phyloP scores from a whole-genome alignment of 2,888 invertebrate species.

The Poecilus cupreus region DNA sequence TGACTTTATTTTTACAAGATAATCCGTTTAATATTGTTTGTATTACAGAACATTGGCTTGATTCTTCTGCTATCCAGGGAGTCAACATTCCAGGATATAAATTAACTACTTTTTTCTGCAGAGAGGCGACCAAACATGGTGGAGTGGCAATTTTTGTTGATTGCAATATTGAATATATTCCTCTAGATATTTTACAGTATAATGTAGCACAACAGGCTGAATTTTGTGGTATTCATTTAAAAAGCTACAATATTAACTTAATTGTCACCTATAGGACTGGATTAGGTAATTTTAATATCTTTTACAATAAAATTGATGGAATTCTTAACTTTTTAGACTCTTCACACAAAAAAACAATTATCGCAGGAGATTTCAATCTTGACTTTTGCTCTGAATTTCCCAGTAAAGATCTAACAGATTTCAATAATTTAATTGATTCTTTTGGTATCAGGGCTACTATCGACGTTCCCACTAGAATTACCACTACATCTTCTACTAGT shows the following conservation, averaged over 20 bases:
- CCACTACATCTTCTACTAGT: not conserved
- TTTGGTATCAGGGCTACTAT: not conserved
- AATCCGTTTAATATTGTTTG: too few species aligned
- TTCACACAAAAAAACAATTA: not conserved
- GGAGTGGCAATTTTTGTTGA: not conserved
- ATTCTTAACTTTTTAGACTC: not conserved
- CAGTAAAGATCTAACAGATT: not conserved
- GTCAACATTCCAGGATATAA: not conserved
- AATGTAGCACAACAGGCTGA: not conserved
- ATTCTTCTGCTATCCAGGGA: too few species aligned
- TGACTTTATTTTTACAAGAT: too few species aligned
- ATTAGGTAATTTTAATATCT: not conserved
- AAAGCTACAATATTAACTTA: not conserved
- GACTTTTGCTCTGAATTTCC: not conserved
- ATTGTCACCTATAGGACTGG: not conserved
- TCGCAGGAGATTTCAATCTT: not conserved
- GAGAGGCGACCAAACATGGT: not conserved
- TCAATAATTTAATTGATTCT: not conserved
- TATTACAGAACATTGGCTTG: too few species aligned
- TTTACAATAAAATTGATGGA: not conserved
- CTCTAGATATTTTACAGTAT: not conserved
- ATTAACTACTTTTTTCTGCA: not conserved
- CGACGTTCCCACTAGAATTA: not conserved
- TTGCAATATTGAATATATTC: not conserved
- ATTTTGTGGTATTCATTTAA: not conserved